Percentiles rank a stretch among this genome's conserved stretches.
Evolutionary conservation across 92 coral and sea anemone genomes (phyloP).

Genomic region (Porites evermanni): DNA sequence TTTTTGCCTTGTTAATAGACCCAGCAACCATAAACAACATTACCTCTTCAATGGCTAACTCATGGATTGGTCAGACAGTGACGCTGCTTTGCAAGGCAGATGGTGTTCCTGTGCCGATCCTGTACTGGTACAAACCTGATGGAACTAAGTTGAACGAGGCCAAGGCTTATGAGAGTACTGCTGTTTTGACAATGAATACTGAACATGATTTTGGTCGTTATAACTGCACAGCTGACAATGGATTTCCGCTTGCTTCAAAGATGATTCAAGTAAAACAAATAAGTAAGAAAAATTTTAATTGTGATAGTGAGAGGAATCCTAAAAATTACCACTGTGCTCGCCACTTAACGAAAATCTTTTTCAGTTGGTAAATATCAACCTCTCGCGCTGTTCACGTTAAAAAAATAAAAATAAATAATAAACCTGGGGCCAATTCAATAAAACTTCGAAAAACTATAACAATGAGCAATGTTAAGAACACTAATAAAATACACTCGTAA

Average conservation of each 20-base stretch:
- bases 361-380: too few relatives aligned
- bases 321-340: too few relatives aligned
- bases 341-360: too few relatives aligned
- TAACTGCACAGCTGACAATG: conserved; percentile 26
- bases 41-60: neutral
- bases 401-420: too few relatives aligned
- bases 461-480: too few relatives aligned
- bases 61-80: conserved; percentile 40
- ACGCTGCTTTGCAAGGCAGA: conserved; percentile 22
- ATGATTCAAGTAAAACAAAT: neutral
- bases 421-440: too few relatives aligned
- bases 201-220: conserved; percentile 17
- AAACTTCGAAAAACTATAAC: too few relatives aligned
- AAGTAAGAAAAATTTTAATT: neutral
- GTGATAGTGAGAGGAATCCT: too few relatives aligned
- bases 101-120: conserved; percentile 25
- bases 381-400: too few relatives aligned
- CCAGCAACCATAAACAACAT: neutral
- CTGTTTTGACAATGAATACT: neutral
- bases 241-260: neutral
- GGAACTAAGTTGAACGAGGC: neutral
- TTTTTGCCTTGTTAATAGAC: neutral
- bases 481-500: too few relatives aligned
- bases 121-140: conserved; percentile 18
- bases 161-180: neutral